phyloP scores from a whole-genome alignment of 1,140 invertebrate species.

The Lanistes nyassanus region DNA sequence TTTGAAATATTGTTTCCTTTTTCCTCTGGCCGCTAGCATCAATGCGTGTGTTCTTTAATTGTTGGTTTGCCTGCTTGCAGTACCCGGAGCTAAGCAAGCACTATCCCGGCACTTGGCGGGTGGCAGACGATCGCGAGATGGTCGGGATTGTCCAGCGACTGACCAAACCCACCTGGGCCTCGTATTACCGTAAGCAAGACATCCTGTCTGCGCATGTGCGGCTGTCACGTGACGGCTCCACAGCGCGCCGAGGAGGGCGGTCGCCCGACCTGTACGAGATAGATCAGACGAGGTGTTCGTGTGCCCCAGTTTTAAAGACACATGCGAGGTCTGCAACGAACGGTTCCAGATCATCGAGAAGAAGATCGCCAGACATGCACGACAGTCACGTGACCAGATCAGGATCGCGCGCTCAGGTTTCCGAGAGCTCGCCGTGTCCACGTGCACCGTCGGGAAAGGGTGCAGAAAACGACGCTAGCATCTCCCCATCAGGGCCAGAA shows the following conservation, averaged over 20 bases:
- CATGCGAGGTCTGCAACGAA: too few relatives aligned
- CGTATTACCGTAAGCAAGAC: slow-evolving; percentile 4
- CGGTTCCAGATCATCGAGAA: too few relatives aligned
- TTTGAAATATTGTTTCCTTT: background rate
- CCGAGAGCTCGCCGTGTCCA: too few relatives aligned
- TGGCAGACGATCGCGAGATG: slow-evolving; percentile 29
- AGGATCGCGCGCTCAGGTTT: too few relatives aligned
- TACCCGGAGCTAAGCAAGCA: slow-evolving; percentile 43
- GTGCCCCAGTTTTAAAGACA: background rate
- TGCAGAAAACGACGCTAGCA: too few relatives aligned
- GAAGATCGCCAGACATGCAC: too few relatives aligned
- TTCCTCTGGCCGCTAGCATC: background rate
- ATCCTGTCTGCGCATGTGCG: background rate
- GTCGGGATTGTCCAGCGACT: slow-evolving; percentile 38
- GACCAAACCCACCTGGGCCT: slow-evolving; percentile 27
- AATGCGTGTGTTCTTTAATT: background rate
- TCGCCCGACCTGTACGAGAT: background rate
- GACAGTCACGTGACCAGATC: too few relatives aligned
- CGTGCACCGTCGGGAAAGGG: too few relatives aligned
- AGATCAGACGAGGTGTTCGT: background rate
- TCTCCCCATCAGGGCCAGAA: too few relatives aligned
- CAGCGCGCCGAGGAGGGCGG: background rate
- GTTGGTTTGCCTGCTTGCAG: background rate
- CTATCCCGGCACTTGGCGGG: slow-evolving; percentile 47
- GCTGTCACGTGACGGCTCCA: background rate